phyloP scores from a whole-genome alignment of 64 coral and sea anemone species.

The Pachyseris speciosa region DNA sequence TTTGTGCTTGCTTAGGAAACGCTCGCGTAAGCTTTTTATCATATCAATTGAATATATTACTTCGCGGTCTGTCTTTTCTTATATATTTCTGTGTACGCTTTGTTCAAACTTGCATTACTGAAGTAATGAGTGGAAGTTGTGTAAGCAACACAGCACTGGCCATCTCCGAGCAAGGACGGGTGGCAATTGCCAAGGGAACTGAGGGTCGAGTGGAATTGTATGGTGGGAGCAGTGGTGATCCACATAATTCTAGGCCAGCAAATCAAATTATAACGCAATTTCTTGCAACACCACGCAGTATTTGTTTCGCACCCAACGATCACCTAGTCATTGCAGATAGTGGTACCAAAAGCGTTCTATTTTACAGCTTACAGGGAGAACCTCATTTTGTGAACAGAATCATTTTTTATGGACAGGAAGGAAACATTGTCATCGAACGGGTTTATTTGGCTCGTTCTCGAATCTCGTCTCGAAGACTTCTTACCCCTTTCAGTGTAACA shows the following conservation, averaged over 20 bases:
- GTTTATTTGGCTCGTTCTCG: not conserved
- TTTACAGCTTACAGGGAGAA: not conserved
- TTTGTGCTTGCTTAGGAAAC: too few species aligned
- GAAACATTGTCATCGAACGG: not conserved
- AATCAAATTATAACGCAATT: not conserved
- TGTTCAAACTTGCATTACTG: not conserved
- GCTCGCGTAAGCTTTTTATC: too few species aligned
- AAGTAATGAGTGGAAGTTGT: not conserved
- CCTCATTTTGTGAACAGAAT: not conserved
- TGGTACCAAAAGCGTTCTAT: not conserved
- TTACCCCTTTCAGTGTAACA: not conserved
- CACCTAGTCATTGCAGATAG: not conserved
- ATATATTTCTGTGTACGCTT: too few species aligned
- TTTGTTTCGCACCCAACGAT: constrained; percentile 27
- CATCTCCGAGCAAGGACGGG: not conserved
- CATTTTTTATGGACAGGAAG: not conserved
- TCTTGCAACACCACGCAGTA: not conserved
- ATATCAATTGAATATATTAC: too few species aligned
- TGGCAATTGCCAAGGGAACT: not conserved
- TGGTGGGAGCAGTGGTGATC: not conserved
- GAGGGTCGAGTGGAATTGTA: not conserved
- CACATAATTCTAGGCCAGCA: not conserved
- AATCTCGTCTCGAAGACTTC: not conserved
- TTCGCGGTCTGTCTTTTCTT: too few species aligned
- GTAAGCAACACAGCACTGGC: not conserved